phyloP scores from a whole-genome alignment of 2,113 vertebrate genomes.

The Phylloscopus trochiloides region DNA sequence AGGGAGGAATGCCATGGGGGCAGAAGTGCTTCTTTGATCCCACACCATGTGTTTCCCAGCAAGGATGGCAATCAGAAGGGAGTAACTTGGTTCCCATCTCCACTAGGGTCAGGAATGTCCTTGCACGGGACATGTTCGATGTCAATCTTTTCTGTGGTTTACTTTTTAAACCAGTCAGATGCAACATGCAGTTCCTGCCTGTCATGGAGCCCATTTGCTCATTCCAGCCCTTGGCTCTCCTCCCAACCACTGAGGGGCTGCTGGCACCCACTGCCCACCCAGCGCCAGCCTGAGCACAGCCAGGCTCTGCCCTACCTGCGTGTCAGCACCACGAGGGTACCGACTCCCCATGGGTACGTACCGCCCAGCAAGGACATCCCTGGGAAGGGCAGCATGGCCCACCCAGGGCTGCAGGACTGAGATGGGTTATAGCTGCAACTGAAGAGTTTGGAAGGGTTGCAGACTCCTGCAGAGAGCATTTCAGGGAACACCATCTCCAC shows the following conservation, averaged over 20 bases:
- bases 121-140: accelerated
- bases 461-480: neutral
- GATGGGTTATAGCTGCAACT: neutral
- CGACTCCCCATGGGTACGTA: accelerated
- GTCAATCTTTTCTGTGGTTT: neutral
- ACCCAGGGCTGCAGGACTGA: neutral
- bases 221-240: neutral
- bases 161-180: neutral
- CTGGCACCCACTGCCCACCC: neutral
- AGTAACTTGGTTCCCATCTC: neutral
- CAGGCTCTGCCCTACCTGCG: accelerated
- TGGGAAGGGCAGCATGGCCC: neutral
- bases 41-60: neutral
- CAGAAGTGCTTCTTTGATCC: neutral
- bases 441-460: neutral
- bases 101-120: accelerated
- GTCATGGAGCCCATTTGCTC: neutral
- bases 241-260: neutral
- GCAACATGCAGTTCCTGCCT: accelerated
- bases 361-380: neutral
- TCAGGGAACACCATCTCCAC: neutral
- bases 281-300: neutral
- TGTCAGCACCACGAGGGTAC: accelerated
- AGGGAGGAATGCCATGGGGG: neutral
- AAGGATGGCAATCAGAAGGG: neutral